Base-by-base conservation (phyloP, 2,888 invertebrate genomes). In the Pseudolycoriella hygida region DNA sequence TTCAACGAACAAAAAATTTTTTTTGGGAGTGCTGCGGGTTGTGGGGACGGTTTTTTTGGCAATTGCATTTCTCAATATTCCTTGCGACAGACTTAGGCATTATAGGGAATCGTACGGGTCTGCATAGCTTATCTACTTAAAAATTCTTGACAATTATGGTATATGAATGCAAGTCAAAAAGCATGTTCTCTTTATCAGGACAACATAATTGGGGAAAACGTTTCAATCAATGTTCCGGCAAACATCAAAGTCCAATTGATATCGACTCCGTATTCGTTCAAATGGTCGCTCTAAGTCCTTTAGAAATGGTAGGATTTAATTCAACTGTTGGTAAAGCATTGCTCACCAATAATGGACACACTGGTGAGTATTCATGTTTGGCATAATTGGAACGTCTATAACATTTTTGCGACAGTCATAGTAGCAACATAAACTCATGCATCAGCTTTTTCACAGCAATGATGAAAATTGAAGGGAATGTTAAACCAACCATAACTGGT, bases 161-260 rank as follows among this genome's bases (percentile, higher is more conserved):
- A n/a, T n/a, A n/a, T n/a, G n/a, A n/a, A n/a, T n/a, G n/a, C n/a
- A n/a, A n/a, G n/a, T n/a, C n/a, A n/a, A n/a, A n/a, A n/a, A n/a
- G n/a, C n/a, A n/a, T n/a, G n/a, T n/a, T n/a, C n/a, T n/a, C n/a
- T 25, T 25, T 25, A 25, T 25, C 8, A 81, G 81, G 80, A 42
- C 80, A 81, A 8, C 62, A 59, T 1, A 68, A 74, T 55, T 80
- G 80, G 81, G 74, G 74, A 10, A 71, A 76, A 50, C 66, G 71
- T 20, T 80, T 72, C 59, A 63, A 70, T 3, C 70, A 74, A 47
- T 82, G 82, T 53, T 62, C 73, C 5, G 81, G 80, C 41, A 80
- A 81, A 60, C 77, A 77, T 55, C 82, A 82, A 59, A 81, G 81
- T 46, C 82, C 82, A 1, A 80, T 82, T 52, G 77, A 81, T 61